Percentiles rank a stretch among this genome's conserved stretches.
phyloP scores from a whole-genome alignment of 2,797 vertebrate genomes.

The Halcyon badia region DNA sequence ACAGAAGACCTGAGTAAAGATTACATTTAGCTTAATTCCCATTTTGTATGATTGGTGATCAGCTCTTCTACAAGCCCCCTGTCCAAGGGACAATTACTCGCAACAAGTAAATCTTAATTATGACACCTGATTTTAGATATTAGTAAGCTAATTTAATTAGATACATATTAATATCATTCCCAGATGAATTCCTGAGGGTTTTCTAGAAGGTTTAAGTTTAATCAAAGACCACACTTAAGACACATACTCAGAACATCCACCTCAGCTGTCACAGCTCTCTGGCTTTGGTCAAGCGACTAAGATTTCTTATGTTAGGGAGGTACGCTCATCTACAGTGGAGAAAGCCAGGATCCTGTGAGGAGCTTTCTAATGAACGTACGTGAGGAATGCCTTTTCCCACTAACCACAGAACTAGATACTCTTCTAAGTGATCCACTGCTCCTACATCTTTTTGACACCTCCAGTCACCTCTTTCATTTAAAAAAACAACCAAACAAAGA shows the following conservation, averaged over 20 bases:
- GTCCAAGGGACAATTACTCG: neutral
- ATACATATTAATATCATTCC: neutral
- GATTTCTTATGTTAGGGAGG: neutral
- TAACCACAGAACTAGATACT: neutral
- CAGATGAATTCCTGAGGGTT: neutral
- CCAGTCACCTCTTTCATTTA: neutral
- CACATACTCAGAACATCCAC: neutral
- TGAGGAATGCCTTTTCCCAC: neutral
- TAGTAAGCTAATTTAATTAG: neutral
- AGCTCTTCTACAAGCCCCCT: neutral
- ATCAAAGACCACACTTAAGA: neutral
- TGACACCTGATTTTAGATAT: neutral
- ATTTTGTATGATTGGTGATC: neutral
- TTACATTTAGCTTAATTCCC: neutral
- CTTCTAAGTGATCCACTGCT: neutral
- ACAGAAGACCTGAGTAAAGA: neutral
- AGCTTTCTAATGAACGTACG: neutral
- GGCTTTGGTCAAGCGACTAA: neutral
- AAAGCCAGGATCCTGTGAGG: neutral
- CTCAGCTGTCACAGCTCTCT: neutral
- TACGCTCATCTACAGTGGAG: neutral
- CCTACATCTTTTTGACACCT: neutral
- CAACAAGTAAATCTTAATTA: neutral
- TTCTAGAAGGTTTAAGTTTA: neutral
- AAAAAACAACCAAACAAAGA: neutral